phyloP scores from a whole-genome alignment of 2,797 vertebrate species.

The Ptychadena robeensis region DNA sequence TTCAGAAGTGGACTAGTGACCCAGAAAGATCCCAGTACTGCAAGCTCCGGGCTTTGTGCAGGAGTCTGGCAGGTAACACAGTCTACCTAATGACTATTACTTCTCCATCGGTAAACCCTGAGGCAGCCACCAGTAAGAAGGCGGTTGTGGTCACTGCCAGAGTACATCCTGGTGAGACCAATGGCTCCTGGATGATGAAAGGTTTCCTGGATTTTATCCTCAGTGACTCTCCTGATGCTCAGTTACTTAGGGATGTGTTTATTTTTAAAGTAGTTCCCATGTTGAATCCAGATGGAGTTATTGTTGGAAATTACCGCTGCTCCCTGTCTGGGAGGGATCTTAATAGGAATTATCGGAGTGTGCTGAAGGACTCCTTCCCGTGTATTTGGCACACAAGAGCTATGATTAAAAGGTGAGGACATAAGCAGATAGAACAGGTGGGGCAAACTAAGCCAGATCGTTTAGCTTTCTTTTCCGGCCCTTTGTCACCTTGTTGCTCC shows the following conservation, averaged over 20 bases:
- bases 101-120: conserved; percentile 63
- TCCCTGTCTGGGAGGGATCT: conserved; percentile 88
- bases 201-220: conserved; percentile 91
- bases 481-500: too few relatives aligned
- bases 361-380: conserved; percentile 81
- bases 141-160: conserved; percentile 87
- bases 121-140: conserved; percentile 72
- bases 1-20: conserved; percentile 74
- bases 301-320: conserved; percentile 94
- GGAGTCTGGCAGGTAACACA: conserved; percentile 86
- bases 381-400: conserved; percentile 86
- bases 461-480: too few relatives aligned
- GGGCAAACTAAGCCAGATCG: too few relatives aligned
- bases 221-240: conserved; percentile 81
- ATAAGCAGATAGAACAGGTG: not conserved
- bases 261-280: conserved; percentile 94
- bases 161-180: conserved; percentile 89
- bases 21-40: conserved; percentile 77
- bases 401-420: conserved; percentile 87
- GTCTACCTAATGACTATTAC: conserved; percentile 87
- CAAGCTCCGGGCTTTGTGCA: conserved; percentile 81
- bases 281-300: conserved; percentile 93
- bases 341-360: conserved; percentile 86
- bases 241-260: conserved; percentile 85
- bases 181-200: conserved; percentile 91